Conservation (phyloP, 1,140 invertebrate genomes). For the Drosophila saltans region DNA sequence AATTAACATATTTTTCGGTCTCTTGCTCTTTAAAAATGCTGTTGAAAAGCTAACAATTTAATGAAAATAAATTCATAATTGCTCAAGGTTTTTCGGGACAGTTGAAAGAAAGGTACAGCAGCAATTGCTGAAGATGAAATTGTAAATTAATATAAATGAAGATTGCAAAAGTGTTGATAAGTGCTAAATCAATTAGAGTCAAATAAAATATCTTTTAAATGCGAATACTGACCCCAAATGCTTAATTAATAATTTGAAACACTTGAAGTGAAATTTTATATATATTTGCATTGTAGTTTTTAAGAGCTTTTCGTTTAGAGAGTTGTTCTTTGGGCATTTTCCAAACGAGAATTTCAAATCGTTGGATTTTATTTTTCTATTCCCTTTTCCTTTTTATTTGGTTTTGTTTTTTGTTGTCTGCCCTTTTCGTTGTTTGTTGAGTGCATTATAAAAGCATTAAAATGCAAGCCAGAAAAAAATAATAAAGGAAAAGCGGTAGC, state of each 20-base stretch:
- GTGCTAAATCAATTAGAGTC: not conserved
- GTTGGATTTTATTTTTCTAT: conserved; percentile 42
- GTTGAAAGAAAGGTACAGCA: not conserved
- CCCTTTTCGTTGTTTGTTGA: conserved; percentile 41
- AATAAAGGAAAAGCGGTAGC: not conserved
- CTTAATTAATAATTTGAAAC: not conserved
- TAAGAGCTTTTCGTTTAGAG: not conserved
- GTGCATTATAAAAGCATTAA: conserved; percentile 79
- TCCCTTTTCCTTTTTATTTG: conserved; percentile 8
- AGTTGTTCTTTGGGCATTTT: conserved; percentile 14
- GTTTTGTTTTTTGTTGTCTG: not conserved
- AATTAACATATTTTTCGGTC: conserved; percentile 64
- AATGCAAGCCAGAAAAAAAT: conserved; percentile 53
- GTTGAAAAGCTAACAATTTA: conserved; percentile 24
- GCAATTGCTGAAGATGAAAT: not conserved
- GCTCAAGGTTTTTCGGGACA: not conserved
- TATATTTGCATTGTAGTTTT: not conserved
- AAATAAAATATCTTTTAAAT: not conserved
- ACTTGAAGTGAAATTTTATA: not conserved
- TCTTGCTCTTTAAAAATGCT: conserved; percentile 31
- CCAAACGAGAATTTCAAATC: not conserved
- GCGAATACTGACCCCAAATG: not conserved
- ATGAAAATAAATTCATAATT: conserved; percentile 23
- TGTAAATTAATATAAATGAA: conserved; percentile 8
- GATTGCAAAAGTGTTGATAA: not conserved